Base-by-base conservation (phyloP, 2,797 vertebrate genomes). In the Spheniscus humboldti region DNA sequence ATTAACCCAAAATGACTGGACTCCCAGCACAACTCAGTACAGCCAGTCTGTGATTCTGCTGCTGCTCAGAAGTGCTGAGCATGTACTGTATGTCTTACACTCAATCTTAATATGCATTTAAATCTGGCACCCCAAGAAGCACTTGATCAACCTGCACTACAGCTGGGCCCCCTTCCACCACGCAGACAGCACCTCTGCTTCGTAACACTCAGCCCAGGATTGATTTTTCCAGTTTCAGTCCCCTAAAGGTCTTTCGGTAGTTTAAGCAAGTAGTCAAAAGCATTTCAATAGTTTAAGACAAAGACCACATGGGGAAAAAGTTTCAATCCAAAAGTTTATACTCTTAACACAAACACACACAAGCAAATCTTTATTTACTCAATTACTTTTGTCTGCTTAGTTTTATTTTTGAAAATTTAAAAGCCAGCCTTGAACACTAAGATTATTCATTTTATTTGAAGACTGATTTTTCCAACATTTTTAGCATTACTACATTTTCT, bases 31-130 rank as follows among this genome's bases (percentile, higher is more conserved):
- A 2, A 9, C 23, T 9, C 3, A 0, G 19, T 0, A n/a, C 47
- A 5, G 59, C 55, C 83, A 43, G 37, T 0, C 23, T 6, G 80
- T 0, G 27, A 19, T 35, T 30, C 57, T 52, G 43, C 67, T 50
- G 80, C 93, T 57, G 52, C 80, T 71, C 72, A 1, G 18, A 20
- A 2, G 13, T 10, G 35, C 71, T 13, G 8, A 7, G 47, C 47
- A 9, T 0, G 17, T 30, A 18, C 30, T 1, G 2, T 1, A 1
- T 13, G 30, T 23, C 52, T 8, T 2, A 4, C 3, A 3, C 1
- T 39, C 53, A 3, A 2, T 4, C 31, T 24, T 75, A 13, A 8
- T 8, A 9, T 0, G 4, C 10, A 27, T 10, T 39, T 13, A 69
- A 20, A 37, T 0, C 63, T 16, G 77, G 67, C 53, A 68, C 9